These are phyloP conservation scores for Zaprionus africanus DNA, from an alignment of 1,140 invertebrate species.

Conservation along the genomic window DNA sequence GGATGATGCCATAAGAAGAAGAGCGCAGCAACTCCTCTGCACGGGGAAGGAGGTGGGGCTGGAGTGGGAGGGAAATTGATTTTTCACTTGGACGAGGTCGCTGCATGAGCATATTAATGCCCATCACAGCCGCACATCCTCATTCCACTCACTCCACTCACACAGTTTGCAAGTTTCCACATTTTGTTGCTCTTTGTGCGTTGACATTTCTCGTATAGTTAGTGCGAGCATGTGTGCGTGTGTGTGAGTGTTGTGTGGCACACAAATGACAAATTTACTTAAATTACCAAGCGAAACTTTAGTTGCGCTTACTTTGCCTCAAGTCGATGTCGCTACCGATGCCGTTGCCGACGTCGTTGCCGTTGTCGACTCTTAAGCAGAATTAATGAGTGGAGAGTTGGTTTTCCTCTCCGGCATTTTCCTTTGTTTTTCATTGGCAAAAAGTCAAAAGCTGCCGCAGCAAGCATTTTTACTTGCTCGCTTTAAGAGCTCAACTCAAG, in stretches of 20 bases:
- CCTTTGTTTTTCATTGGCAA: constrained; percentile 31
- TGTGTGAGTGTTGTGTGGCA: constrained; percentile 36
- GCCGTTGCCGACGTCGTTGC: background rate
- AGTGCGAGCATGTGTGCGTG: constrained; percentile 16
- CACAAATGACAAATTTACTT: constrained; percentile 74
- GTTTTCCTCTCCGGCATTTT: constrained; percentile 27
- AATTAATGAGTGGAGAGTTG: constrained; percentile 65
- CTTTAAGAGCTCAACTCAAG: constrained; percentile 23
- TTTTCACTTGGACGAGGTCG: constrained; percentile 72
- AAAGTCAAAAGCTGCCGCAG: constrained; percentile 49
- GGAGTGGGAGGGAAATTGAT: constrained; percentile 62
- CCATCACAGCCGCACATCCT: constrained; percentile 15
- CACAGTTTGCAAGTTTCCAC: constrained; percentile 19
- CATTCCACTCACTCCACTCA: background rate
- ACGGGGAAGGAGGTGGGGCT: no score
- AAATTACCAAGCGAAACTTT: constrained; percentile 73
- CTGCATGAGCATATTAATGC: constrained; percentile 73
- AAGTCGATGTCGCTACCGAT: background rate
- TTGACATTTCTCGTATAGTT: constrained; percentile 47
- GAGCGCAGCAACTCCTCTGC: constrained; percentile 15
- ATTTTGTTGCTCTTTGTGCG: constrained; percentile 48
- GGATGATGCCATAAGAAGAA: constrained; percentile 33
- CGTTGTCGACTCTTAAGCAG: constrained; percentile 63
- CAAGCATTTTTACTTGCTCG: constrained; percentile 35
- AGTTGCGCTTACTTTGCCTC: constrained; percentile 52